A percentile compares a stretch with the other conserved stretches of the same genome.
phyloP scores from a whole-genome alignment of 2,888 invertebrate species.

The Cosmia pyralina region DNA sequence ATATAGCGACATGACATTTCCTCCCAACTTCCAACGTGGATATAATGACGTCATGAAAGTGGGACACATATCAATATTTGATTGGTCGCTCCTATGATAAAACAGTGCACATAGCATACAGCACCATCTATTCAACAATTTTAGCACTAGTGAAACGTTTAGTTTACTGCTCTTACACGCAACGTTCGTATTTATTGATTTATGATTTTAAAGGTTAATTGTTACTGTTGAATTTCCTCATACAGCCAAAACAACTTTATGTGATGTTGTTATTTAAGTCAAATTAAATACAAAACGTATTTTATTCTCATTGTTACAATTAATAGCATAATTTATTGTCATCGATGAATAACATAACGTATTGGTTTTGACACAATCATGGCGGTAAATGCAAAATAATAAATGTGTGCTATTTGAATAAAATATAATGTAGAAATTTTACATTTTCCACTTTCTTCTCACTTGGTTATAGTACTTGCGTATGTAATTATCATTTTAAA shows the following conservation, averaged over 20 bases:
- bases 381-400: conserved; percentile 20
- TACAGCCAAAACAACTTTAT: neutral
- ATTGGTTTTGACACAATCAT: neutral
- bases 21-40: conserved; percentile 91
- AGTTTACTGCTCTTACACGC: conserved; percentile 17
- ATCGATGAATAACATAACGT: conserved; percentile 24
- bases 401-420: neutral
- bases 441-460: neutral
- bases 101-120: conserved; percentile 66
- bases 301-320: neutral
- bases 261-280: accelerated
- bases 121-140: conserved; percentile 74
- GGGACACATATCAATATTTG: conserved; percentile 83
- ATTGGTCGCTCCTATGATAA: conserved; percentile 82
- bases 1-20: conserved; percentile 84
- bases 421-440: neutral
- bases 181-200: neutral
- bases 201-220: neutral
- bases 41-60: conserved; percentile 91
- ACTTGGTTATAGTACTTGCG: neutral
- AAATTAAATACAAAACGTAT: accelerated
- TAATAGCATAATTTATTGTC: neutral
- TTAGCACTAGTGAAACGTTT: conserved; percentile 59
- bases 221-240: neutral
- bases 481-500: neutral